phyloP scores from a whole-genome alignment of 2,113 vertebrate genomes.

The Nerophis lumbriciformis region DNA sequence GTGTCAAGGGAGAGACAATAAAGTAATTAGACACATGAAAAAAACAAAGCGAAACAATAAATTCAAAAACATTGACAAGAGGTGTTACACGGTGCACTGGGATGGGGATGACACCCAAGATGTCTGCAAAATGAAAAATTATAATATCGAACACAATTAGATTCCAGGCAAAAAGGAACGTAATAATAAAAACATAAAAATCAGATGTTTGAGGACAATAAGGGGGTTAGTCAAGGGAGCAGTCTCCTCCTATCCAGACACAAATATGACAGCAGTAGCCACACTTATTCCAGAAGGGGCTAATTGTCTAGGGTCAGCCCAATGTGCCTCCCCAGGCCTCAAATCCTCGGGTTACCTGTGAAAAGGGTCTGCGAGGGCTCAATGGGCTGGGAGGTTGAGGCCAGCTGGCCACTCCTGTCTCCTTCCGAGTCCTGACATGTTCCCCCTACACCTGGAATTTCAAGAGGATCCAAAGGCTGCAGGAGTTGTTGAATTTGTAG shows the following conservation, averaged over 20 bases:
- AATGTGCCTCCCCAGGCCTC: conserved; percentile 9
- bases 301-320: conserved; percentile 6
- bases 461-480: conserved; percentile 78
- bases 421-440: conserved; percentile 72
- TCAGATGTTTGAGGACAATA: conserved; percentile 6
- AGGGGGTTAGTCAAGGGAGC: conserved; percentile 35
- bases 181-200: conserved; percentile 20
- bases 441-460: conserved; percentile 77
- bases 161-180: conserved; percentile 25
- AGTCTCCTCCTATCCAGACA: conserved; percentile 18
- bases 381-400: conserved; percentile 63
- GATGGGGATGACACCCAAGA: conserved; percentile 26
- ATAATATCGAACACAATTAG: conserved; percentile 45
- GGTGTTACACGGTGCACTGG: conserved; percentile 37
- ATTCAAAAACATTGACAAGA: conserved; percentile 38
- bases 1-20: conserved; percentile 55
- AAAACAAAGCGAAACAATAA: conserved; percentile 47
- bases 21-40: conserved; percentile 63
- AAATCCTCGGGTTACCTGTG: conserved; percentile 82
- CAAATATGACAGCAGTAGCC: conserved; percentile 39
- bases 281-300: conserved; percentile 6
- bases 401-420: conserved; percentile 68
- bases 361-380: conserved; percentile 66
- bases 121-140: conserved; percentile 32
- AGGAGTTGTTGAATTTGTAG: conserved; percentile 80